Evolutionary conservation across 2,113 vertebrate genomes (phyloP).

Genomic region (Myiopsitta monachus): DNA sequence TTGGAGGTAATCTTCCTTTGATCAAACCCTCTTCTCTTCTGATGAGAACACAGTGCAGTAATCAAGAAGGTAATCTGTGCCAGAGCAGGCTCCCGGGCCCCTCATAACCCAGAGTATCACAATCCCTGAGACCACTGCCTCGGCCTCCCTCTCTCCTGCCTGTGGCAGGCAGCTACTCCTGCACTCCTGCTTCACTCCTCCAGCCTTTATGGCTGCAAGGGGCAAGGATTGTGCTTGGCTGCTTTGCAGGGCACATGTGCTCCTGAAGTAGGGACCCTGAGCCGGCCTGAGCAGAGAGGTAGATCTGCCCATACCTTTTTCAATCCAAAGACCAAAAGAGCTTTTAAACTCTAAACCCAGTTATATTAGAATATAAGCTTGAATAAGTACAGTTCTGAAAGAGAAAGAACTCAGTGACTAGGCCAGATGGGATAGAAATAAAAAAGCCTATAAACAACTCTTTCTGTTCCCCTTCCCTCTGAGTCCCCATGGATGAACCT

Average conservation of each 20-base stretch:
- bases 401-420: not conserved
- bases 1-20: slow-evolving; percentile 52
- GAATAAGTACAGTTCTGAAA: not conserved
- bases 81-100: not conserved
- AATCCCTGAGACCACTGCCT: accelerated
- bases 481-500: not conserved
- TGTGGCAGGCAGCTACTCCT: not conserved
- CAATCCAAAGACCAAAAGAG: not conserved
- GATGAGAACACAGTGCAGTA: slow-evolving; percentile 49
- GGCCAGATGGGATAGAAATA: not conserved
- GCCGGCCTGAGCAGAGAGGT: accelerated
- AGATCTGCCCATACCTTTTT: not conserved
- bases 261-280: not conserved
- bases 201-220: accelerated
- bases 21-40: slow-evolving; percentile 58
- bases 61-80: slow-evolving; percentile 59
- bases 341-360: not conserved
- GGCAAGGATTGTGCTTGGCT: not conserved
- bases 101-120: not conserved
- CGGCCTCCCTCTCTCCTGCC: not conserved
- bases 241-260: not conserved
- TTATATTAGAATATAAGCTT: slow-evolving; percentile 3
- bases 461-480: not conserved
- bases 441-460: not conserved
- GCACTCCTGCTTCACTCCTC: not conserved